Evolutionary conservation across 1,140 invertebrate genomes (phyloP), one percentile per base, ranked within the genome.

Genomic region (Drosophila aff.): DNA sequence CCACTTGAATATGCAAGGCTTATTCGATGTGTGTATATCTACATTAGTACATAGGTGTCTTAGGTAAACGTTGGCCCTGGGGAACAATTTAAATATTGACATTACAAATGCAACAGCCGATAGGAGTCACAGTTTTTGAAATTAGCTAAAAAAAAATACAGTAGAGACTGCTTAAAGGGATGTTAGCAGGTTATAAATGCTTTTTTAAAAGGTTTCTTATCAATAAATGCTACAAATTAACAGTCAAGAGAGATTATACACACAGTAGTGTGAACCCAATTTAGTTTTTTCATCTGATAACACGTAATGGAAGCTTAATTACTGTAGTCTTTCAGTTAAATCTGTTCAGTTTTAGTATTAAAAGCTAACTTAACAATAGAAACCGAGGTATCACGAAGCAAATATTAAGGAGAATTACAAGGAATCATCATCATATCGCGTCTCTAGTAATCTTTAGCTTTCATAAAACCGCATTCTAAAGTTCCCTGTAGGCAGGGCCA

Each of bases 61-160:
- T 55, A 21, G 16, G 62, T 61, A 76, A 77, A 76, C 55, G 21
- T 26, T 60, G 44, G 23, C 69, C 67, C 60, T 72, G 36, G 16
- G 18, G 15, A n/a, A 15, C 2, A 60, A 73, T 49, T 50, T 50
- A 73, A 73, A 73, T 60, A 50, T 50, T 72, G 28, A 28, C 52
- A 72, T 72, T 72, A 40, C 66, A 38, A 67, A 71, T 53, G 64
- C 38, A 33, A 69, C 49, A 44, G 65, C 33, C 41, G 50, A 41
- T 47, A 47, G 38, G 50, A 69, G 43, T 18, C 23, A 41, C 21
- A 31, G 2, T 31, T 23, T 21, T 46, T 3, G 16, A 41, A 23
- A 33, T 65, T 18, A 26, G 26, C 49, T n/a, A 31, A 55, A 55
- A 18, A 18, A 18, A 11, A 15, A 1, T 4, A 40, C 31, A 63